Conservation (phyloP, 2,113 vertebrate genomes). For the Epinephelus moara region DNA sequence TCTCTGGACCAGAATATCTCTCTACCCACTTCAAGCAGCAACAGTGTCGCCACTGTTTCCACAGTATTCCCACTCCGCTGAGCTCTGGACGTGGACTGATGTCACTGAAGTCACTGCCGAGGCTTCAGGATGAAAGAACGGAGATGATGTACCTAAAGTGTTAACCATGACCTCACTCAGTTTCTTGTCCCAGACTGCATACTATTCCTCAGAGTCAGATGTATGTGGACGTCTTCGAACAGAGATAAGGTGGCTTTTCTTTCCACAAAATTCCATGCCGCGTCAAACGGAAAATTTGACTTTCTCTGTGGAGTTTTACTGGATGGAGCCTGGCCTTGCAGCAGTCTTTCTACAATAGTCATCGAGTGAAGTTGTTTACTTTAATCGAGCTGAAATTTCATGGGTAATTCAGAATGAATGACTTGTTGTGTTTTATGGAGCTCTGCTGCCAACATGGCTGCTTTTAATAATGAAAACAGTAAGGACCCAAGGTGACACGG, state of each 20-base stretch:
- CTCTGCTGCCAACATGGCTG: slow-evolving; percentile 52
- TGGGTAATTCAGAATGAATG: slow-evolving; percentile 58
- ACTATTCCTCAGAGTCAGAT: slow-evolving; percentile 20
- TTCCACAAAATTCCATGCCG: not conserved
- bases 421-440: slow-evolving; percentile 40
- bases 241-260: slow-evolving; percentile 11
- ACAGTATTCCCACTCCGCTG: slow-evolving; percentile 12
- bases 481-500: slow-evolving; percentile 54
- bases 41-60: slow-evolving; percentile 27
- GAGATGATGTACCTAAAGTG: not conserved
- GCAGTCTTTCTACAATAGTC: slow-evolving; percentile 21
- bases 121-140: not conserved
- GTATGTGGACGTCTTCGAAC: slow-evolving; percentile 12
- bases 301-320: slow-evolving; percentile 22
- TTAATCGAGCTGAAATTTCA: slow-evolving; percentile 56
- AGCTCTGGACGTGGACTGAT: not conserved
- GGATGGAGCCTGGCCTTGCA: slow-evolving; percentile 34
- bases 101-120: not conserved
- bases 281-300: slow-evolving; percentile 40
- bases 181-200: not conserved
- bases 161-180: slow-evolving; percentile 1
- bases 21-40: slow-evolving; percentile 20
- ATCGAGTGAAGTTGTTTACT: slow-evolving; percentile 55
- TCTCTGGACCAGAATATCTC: slow-evolving; percentile 19
- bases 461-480: slow-evolving; percentile 53